Evolutionary conservation across 2,113 vertebrate genomes (phyloP), one percentile per base, ranked within the genome.

Genomic region (Aviceda subcristata): DNA sequence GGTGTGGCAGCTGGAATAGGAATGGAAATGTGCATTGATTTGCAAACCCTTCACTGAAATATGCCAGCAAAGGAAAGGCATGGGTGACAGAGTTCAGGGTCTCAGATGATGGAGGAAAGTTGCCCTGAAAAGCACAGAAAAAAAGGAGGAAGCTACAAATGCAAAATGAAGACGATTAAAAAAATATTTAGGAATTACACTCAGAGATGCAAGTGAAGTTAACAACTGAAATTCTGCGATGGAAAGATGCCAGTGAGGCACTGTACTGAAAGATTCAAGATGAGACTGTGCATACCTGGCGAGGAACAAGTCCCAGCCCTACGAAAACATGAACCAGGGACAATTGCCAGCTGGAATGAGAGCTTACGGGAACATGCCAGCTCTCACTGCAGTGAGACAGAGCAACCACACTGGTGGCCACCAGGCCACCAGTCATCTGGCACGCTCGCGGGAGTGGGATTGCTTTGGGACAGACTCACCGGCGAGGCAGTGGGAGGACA

Each of bases 281-380:
- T 74, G 20, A 74, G 14, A n/a, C 5, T 0, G 0, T 30, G 38
- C 5, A 1, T 57, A 64, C 12, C 32, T 45, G 16, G 7, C 0
- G 0, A 84, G 56, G 30, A 67, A 43, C 17, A 78, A 64, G 27
- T 45, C 9, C 51, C 57, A 79, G 12, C 5, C 39, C 64, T 73
- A 17, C 0, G 2, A 62, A 87, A 88, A 64, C 34, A 64, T 0
- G 0, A 72, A 17, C 8, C 1, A 4, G 15, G 19, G 30, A 67
- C 17, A 26, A 23, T 39, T 0, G 0, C 4, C 1, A 1, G 15
- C 4, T 67, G 62, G 23, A 94, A 64, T 1, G 1, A 83, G 36
- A 57, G 32, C 30, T 75, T 86, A 17, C 0, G 7, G 55, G n/a
- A 71, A 6, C 4, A 13, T 23, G 30, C 21, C 13, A 18, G 14